Conservation (phyloP, 2,888 invertebrate genomes). For the Heliconius charithonia region DNA sequence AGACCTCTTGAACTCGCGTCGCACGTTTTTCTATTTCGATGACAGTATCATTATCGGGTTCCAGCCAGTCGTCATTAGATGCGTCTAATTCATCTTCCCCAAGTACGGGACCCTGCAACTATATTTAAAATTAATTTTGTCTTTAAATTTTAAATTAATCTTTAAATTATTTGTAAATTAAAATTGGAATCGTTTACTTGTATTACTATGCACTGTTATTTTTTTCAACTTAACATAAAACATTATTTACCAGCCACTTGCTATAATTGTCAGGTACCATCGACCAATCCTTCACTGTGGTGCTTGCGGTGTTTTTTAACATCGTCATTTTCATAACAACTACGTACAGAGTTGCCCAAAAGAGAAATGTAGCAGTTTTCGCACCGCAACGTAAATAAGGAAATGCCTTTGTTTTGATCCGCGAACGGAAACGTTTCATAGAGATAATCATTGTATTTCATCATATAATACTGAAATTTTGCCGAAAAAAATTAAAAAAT, state of each 20-base stretch:
- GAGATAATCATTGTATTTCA: conserved; percentile 67
- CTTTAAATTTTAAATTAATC: too few relatives aligned
- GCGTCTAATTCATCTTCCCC: conserved; percentile 62
- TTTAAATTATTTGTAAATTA: too few relatives aligned
- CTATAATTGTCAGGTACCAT: conserved; percentile 77
- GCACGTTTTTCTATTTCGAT: conserved; percentile 79
- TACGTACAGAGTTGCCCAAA: conserved; percentile 78
- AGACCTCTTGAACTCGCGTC: conserved; percentile 75
- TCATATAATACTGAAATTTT: conserved; percentile 63
- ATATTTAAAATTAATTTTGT: conserved; percentile 27
- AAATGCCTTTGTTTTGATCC: conserved; percentile 66
- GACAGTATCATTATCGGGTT: conserved; percentile 71
- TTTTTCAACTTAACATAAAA: too few relatives aligned
- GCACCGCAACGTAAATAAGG: conserved; percentile 76
- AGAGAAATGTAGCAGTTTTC: conserved; percentile 76
- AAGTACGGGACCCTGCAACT: conserved; percentile 74
- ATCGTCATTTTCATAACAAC: conserved; percentile 79
- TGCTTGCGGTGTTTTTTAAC: conserved; percentile 70
- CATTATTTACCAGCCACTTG: conserved; percentile 73
- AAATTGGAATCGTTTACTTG: neutral
- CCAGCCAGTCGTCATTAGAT: conserved; percentile 61
- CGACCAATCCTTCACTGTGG: conserved; percentile 70
- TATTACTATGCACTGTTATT: neutral
- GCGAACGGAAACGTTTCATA: conserved; percentile 66
- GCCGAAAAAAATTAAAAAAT: conserved; percentile 40